phyloP scores from a whole-genome alignment of 92 coral and sea anemone species.

The Virgularia gustaviana region DNA sequence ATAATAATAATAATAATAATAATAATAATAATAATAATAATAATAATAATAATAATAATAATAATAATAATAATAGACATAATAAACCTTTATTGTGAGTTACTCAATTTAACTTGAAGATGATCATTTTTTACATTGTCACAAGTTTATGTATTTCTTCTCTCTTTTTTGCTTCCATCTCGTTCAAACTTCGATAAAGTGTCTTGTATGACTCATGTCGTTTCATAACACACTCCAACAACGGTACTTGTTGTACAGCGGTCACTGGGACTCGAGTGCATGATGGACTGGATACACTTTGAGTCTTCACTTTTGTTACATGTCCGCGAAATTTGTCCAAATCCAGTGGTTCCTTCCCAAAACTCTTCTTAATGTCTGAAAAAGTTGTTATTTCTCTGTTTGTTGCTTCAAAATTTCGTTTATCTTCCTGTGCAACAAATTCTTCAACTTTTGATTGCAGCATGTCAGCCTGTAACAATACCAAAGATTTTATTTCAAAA shows the following conservation, averaged over 20 bases:
- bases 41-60: too few relatives aligned
- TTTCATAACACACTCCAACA: slow-evolving; percentile 13
- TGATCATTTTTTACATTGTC: slow-evolving; percentile 10
- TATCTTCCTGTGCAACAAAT: not conserved
- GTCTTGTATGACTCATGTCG: slow-evolving; percentile 14
- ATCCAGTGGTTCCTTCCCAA: slow-evolving; percentile 1
- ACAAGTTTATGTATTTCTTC: slow-evolving; percentile 22
- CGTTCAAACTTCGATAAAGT: not conserved
- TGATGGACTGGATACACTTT: slow-evolving; percentile 20
- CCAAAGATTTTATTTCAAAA: too few relatives aligned
- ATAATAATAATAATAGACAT: too few relatives aligned
- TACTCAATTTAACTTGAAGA: too few relatives aligned
- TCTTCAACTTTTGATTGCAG: not conserved
- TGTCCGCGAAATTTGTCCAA: not conserved
- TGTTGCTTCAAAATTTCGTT: not conserved
- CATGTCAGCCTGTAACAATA: too few relatives aligned
- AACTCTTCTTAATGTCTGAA: slow-evolving; percentile 2
- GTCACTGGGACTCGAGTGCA: slow-evolving; percentile 1
- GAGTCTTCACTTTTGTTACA: not conserved
- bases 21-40: too few relatives aligned
- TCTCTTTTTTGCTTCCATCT: not conserved
- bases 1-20: too few relatives aligned
- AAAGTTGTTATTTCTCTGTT: not conserved
- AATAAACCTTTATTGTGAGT: too few relatives aligned
- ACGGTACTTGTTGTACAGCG: not conserved